These are phyloP conservation scores for Calyptomena viridis DNA, from an alignment of 2,113 vertebrate genomes.

Conservation along the genomic window DNA sequence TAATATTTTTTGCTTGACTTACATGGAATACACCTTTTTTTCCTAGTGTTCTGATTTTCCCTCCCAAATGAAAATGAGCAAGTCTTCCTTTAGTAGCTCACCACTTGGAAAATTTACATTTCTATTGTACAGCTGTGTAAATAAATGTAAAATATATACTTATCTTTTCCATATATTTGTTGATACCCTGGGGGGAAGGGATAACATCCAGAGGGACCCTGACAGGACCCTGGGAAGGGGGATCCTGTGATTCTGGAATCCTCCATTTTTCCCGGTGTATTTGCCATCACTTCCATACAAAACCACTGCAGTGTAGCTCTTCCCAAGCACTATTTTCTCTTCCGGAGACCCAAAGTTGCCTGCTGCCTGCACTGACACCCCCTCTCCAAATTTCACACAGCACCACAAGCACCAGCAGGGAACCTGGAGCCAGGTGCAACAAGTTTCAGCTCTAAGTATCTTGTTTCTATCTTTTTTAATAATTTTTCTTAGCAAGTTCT, in stretches of 20 bases:
- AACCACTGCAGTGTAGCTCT: background rate
- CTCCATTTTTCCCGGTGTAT: background rate
- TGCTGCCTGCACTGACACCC: background rate
- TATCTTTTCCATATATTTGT: background rate
- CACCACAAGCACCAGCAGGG: background rate
- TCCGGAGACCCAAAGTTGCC: background rate
- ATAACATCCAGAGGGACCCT: background rate
- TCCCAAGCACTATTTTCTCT: fast-evolving
- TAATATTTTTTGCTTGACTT: background rate
- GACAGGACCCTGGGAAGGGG: background rate
- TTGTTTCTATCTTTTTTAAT: background rate
- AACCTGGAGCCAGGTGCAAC: background rate
- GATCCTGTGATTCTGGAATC: background rate
- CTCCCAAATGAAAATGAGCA: background rate
- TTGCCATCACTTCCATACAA: background rate
- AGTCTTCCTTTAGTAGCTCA: background rate
- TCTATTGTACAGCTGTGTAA: background rate
- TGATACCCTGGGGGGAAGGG: background rate
- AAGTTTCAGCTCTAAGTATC: background rate
- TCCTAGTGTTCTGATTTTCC: background rate
- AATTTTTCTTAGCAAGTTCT: background rate
- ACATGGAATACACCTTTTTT: background rate
- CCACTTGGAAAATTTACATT: background rate
- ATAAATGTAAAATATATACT: background rate
- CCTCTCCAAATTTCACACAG: background rate